A percentile compares a stretch with the other conserved stretches of the same genome.
Evolutionary conservation across 2,888 invertebrate species (phyloP).

Genomic region (Chaitophorus viminalis): DNA sequence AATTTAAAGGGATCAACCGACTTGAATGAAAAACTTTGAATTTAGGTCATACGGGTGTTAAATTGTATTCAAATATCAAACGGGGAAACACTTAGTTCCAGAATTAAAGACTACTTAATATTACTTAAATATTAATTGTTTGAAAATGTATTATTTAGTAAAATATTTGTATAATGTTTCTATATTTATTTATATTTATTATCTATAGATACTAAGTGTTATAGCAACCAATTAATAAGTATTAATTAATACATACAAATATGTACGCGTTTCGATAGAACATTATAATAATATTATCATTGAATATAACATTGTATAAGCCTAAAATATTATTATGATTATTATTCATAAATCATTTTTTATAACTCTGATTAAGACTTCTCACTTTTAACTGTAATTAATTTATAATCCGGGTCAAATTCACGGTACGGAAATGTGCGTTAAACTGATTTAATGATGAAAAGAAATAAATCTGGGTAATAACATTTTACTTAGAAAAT

Average conservation of each 20-base stretch:
- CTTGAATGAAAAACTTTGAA: conserved; percentile 24
- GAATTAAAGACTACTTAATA: neutral
- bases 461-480: neutral
- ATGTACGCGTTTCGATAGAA: neutral
- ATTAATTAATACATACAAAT: neutral
- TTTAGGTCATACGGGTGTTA: conserved; percentile 47
- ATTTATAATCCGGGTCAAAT: neutral
- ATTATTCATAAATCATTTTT: conserved; percentile 23
- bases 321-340: neutral
- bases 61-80: conserved; percentile 13
- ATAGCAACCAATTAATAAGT: too few relatives aligned
- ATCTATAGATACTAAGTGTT: neutral
- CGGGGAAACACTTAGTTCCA: neutral
- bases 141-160: neutral
- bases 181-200: neutral
- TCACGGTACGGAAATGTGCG: neutral
- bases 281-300: neutral
- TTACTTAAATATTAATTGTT: neutral
- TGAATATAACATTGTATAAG: neutral
- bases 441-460: neutral
- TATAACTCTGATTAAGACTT: neutral
- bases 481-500: neutral
- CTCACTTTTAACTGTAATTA: neutral
- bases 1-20: conserved; percentile 39
- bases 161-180: too few relatives aligned